phyloP scores from a whole-genome alignment of 1,140 invertebrate species.

The Agrypnia vestita region DNA sequence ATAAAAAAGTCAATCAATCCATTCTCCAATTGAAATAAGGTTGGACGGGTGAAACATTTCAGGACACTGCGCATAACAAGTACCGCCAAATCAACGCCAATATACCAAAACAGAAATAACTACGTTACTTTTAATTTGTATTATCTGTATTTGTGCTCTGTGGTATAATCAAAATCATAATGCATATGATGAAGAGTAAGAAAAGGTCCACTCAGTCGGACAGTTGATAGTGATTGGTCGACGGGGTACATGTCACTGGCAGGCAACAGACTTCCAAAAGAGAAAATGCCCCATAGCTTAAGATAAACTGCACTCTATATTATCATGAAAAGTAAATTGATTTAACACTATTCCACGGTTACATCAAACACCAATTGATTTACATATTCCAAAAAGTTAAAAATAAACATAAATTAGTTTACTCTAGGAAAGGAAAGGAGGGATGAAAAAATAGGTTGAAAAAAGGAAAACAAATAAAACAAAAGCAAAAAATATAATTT shows the following conservation, averaged over 20 bases:
- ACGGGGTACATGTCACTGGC: neutral
- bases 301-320: constrained; percentile 54
- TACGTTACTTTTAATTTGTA: too few species aligned
- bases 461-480: constrained; percentile 65
- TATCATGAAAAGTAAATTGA: constrained; percentile 57
- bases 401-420: constrained; percentile 60
- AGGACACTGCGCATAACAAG: neutral
- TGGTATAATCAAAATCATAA: too few species aligned
- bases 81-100: too few species aligned
- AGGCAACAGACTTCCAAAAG: neutral
- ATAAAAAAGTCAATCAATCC: constrained; percentile 24
- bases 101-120: too few species aligned
- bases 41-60: constrained; percentile 51
- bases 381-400: constrained; percentile 68
- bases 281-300: neutral
- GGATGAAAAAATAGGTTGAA: constrained; percentile 43
- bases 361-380: constrained; percentile 61
- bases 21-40: constrained; percentile 47
- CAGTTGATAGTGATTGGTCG: neutral
- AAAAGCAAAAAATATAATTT: constrained; percentile 67
- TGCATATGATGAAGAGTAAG: too few species aligned
- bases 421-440: constrained; percentile 22
- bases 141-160: too few species aligned
- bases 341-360: constrained; percentile 60
- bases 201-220: too few species aligned